Evolutionary conservation across 2,888 invertebrate species (phyloP), one percentile per base, ranked within the genome.

Genomic region (Strigamia crassipes): DNA sequence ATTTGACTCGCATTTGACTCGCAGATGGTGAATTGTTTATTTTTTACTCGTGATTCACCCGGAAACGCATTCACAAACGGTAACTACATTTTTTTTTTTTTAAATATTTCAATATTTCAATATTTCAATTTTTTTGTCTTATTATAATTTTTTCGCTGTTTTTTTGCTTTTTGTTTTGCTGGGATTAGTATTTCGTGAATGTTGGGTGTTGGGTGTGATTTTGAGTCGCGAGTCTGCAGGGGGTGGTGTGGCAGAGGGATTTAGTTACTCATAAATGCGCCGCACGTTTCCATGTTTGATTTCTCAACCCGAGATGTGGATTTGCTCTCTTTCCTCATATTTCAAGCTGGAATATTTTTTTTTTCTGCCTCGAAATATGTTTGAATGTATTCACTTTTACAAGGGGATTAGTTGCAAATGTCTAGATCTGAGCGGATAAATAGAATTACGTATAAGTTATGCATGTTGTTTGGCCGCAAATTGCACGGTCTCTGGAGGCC

Each of bases 241-340:
- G 73, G 73, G 73, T 73, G 73, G 73, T 31, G 56, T 18, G 56
- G 56, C 56, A 31, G 10, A 27, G 73, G 73, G 73, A 73, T 73
- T 73, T 73, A 73, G 27, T 73, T 27, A 73, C 73, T 73, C 73
- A 73, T 73, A 73, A 73, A 73, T 73, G 73, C 73, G 73, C 73
- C n/a, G 73, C 73, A 73, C 73, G 73, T 73, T 27, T 73, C 73
- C 73, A 73, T 73, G 73, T 73, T 73, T 73, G 73, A 73, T 73
- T 73, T 73, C 73, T 73, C 61, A 21, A 23, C 9, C 61, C 23
- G 18, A n/a, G 73, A 73, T 73, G 15, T 73, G 73, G 73, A 73
- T 73, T 73, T 73, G 73, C 73, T 73, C 27, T 27, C 27, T 23
- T 73, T 73, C 12, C 73, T 73, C 31, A 73, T 56, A 56, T 56